Percentiles rank a stretch among this genome's conserved stretches.
These are phyloP conservation scores for Chlorospingus flavigularis DNA, from an alignment of 2,797 vertebrate species.

Conservation along the genomic window DNA sequence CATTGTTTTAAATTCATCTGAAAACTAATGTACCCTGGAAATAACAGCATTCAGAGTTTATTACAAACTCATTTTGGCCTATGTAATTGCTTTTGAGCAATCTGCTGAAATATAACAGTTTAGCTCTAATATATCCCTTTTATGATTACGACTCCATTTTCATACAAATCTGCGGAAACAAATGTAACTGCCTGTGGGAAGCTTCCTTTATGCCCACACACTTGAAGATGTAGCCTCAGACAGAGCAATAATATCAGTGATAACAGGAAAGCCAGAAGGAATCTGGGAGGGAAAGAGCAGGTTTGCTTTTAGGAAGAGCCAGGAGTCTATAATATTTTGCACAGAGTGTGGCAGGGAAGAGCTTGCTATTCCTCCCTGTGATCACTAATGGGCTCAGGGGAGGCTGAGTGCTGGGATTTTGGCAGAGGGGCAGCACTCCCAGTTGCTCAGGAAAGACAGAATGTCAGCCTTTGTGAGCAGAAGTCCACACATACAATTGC, in stretches of 20 bases:
- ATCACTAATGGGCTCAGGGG: background rate
- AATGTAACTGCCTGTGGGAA: background rate
- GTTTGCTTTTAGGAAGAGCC: background rate
- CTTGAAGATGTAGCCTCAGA: background rate
- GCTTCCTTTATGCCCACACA: background rate
- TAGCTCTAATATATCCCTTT: background rate
- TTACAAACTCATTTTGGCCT: conserved; percentile 9
- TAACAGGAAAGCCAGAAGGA: background rate
- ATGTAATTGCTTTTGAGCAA: conserved; percentile 24
- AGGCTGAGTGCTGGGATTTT: background rate
- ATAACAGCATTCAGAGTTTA: conserved; percentile 8
- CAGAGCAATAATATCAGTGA: rapidly evolving
- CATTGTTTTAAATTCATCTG: background rate
- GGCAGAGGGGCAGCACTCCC: rapidly evolving
- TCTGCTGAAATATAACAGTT: background rate
- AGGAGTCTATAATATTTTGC: background rate
- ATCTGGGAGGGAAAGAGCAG: background rate
- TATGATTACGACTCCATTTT: background rate
- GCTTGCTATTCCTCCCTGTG: background rate
- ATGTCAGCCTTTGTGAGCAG: background rate
- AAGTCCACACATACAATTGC: background rate
- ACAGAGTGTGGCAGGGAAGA: background rate
- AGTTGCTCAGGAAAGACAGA: background rate
- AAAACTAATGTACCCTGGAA: background rate
- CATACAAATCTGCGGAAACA: background rate